phyloP scores from a whole-genome alignment of 2,888 invertebrate species.

The Chalcis sispes region DNA sequence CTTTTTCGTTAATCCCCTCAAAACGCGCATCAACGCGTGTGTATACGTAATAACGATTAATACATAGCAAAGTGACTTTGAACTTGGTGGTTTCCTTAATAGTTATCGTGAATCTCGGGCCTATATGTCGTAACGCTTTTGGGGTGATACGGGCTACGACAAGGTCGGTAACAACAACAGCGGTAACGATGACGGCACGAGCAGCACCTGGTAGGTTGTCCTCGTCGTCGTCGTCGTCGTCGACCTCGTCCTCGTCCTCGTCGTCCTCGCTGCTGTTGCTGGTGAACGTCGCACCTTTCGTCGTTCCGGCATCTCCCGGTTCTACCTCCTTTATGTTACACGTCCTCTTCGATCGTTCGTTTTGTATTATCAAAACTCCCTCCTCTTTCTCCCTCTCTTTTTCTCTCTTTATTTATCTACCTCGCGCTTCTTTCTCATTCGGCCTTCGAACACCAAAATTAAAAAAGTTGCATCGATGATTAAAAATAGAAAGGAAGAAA shows the following conservation, averaged over 20 bases:
- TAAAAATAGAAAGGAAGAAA: too few species aligned
- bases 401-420: neutral
- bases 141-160: conserved; percentile 28
- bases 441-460: too few species aligned
- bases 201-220: neutral
- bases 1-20: neutral
- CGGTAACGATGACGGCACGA: conserved; percentile 11
- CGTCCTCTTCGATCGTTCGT: neutral
- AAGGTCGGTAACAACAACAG: conserved; percentile 26
- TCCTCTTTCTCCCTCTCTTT: neutral
- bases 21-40: neutral
- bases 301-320: conserved; percentile 39
- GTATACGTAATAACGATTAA: neutral
- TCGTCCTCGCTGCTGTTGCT: conserved; percentile 15
- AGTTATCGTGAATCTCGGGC: too few species aligned
- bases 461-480: neutral
- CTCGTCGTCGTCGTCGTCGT: conserved; percentile 16
- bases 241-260: conserved; percentile 28
- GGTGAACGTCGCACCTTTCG: too few species aligned
- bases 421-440: neutral
- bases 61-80: neutral
- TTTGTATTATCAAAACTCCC: neutral
- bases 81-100: conserved; percentile 8
- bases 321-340: neutral
- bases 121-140: neutral